A percentile compares a stretch with the other conserved stretches of the same genome.
These are phyloP conservation scores for Gorsachius goisagi DNA, from an alignment of 2,113 vertebrate genomes.

Conservation along the genomic window DNA sequence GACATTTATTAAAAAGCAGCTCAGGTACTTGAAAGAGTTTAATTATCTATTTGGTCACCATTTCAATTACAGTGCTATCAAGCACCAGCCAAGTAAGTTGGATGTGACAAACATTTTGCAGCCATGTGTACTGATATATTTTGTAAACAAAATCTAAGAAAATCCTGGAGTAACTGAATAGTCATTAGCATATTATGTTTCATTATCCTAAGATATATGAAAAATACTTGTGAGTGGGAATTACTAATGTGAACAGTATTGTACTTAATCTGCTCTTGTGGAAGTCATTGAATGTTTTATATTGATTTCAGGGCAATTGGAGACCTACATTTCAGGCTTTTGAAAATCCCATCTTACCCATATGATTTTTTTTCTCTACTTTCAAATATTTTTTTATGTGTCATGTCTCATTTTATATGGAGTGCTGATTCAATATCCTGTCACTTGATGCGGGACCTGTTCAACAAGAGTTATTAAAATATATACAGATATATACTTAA, in stretches of 20 bases:
- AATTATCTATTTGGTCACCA: not conserved
- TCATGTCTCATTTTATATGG: not conserved
- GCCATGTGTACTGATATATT: not conserved
- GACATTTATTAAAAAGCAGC: not conserved
- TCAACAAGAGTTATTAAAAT: not conserved
- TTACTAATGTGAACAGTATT: not conserved
- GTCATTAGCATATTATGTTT: not conserved
- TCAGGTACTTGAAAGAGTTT: not conserved
- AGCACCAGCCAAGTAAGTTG: not conserved
- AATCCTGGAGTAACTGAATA: not conserved
- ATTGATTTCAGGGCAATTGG: not conserved
- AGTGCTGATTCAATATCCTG: not conserved
- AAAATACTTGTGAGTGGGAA: not conserved
- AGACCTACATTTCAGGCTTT: not conserved
- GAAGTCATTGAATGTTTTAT: not conserved
- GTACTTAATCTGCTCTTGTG: not conserved
- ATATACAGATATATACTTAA: not conserved
- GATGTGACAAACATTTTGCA: not conserved
- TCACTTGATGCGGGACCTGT: not conserved
- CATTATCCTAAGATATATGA: not conserved
- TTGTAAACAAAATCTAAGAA: not conserved
- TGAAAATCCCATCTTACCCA: not conserved
- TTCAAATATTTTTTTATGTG: not conserved
- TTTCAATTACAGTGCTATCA: not conserved
- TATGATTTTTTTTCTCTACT: not conserved